Percentiles rank a stretch among this genome's conserved stretches.
These are phyloP conservation scores for Apostichopus japonicus DNA, from an alignment of 35 echinoderm and acorn worm species.

Conservation along the genomic window DNA sequence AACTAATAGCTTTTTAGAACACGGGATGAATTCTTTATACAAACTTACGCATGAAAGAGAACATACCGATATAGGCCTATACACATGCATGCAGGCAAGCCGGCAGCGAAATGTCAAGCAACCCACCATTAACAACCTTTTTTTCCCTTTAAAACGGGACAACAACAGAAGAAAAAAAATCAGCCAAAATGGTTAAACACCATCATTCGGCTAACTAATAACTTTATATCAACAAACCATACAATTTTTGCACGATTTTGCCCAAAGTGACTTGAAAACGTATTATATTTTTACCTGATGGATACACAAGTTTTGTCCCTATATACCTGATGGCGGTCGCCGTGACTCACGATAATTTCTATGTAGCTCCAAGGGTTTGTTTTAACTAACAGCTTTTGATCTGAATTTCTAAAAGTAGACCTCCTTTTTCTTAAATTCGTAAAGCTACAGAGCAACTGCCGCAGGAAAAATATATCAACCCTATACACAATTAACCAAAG, in stretches of 20 bases:
- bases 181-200: conserved; percentile 27
- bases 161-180: neutral
- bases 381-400: conserved; percentile 46
- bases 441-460: neutral
- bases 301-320: neutral
- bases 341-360: conserved; percentile 34
- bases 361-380: conserved; percentile 19
- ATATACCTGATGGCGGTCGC: neutral
- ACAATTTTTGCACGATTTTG: conserved; percentile 35
- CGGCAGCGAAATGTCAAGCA: conserved; percentile 25
- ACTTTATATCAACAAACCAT: conserved; percentile 20
- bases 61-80: conserved; percentile 36
- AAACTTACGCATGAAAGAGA: conserved; percentile 31
- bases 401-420: conserved; percentile 28
- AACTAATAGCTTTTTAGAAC: conserved; percentile 34
- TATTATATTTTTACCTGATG: neutral
- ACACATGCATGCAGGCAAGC: neutral
- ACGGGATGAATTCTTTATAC: conserved; percentile 31
- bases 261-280: conserved; percentile 23
- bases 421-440: neutral
- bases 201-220: conserved; percentile 33
- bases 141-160: too few species aligned
- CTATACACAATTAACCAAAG: conserved; percentile 32
- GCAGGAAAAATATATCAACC: neutral
- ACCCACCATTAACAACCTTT: conserved; percentile 12